Conservation (phyloP, 2,888 invertebrate species). For the Nymphalis polychloros region DNA sequence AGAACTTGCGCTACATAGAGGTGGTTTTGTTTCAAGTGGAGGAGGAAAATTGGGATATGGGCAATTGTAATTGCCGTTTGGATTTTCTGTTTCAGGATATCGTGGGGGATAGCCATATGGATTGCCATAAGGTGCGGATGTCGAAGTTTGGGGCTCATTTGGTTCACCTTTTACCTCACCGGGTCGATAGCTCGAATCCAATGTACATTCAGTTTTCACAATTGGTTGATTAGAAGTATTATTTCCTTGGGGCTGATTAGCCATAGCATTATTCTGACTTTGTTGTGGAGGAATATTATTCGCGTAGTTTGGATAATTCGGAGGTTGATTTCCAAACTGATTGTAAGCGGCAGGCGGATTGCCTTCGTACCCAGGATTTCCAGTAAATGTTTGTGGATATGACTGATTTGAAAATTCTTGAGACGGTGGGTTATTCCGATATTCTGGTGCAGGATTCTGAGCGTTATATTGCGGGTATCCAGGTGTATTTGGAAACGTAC, state of each 20-base stretch:
- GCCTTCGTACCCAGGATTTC: slow-evolving; percentile 54
- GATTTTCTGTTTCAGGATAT: slow-evolving; percentile 53
- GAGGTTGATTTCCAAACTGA: slow-evolving; percentile 59
- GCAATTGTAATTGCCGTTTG: slow-evolving; percentile 54
- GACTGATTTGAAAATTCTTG: slow-evolving; percentile 60
- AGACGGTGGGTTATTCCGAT: slow-evolving; percentile 53
- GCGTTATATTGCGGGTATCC: slow-evolving; percentile 63
- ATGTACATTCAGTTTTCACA: slow-evolving; percentile 51
- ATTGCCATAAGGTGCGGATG: slow-evolving; percentile 51
- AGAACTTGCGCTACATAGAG: slow-evolving; percentile 65
- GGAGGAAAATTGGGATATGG: slow-evolving; percentile 61
- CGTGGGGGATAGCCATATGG: slow-evolving; percentile 56
- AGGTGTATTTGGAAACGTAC: slow-evolving; percentile 50
- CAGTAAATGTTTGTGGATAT: slow-evolving; percentile 57
- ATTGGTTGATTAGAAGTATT: slow-evolving; percentile 44
- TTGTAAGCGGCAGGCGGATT: slow-evolving; percentile 57
- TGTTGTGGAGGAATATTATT: slow-evolving; percentile 57
- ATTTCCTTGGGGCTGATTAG: slow-evolving; percentile 39
- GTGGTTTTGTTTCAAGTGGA: slow-evolving; percentile 68
- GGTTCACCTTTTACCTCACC: slow-evolving; percentile 57
- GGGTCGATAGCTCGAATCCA: slow-evolving; percentile 47
- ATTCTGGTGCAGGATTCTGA: slow-evolving; percentile 48
- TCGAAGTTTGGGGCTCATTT: slow-evolving; percentile 48
- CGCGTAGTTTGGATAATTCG: slow-evolving; percentile 60
- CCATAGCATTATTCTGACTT: slow-evolving; percentile 36